Evolutionary conservation across 2,888 invertebrate species (phyloP), one percentile per base, ranked within the genome.

Genomic region (Peribatodes rhomboidaria): DNA sequence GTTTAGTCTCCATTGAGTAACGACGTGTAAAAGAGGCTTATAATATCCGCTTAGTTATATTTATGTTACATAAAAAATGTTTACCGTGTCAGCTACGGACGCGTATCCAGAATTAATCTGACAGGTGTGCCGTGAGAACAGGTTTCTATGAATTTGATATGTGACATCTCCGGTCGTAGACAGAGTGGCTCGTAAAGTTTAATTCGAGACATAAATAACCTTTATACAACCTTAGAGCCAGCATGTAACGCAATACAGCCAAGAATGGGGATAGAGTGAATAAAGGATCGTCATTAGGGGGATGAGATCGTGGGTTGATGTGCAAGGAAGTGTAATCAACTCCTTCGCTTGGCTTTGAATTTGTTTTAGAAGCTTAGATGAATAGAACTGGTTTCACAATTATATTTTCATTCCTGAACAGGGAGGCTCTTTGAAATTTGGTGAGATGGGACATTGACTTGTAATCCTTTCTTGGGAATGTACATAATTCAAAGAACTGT

Each of bases 181-280:
- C 88, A 80, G 82, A 83, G 85, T 80, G 88, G 81, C 86, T 88
- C 84, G 85, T 85, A 86, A 86, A 87, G 66, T 85, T 88, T 86
- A 89, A 89, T 89, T 86, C 82, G 83, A 84, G 74, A 81, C 83
- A 89, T 90, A 89, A 85, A 89, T 89, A 85, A 88, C 84, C 79
- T 78, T 80, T 79, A 82, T 79, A 49, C 47, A 49, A 31, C 47
- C 47, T 31, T 9, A 74, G 78, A 86, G 85, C 85, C 80, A 81
- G 81, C 78, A 68, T 82, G 86, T 84, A 87, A 87, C 82, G 84
- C 82, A 84, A 87, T 85, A 85, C 78, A 64, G 73, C 59, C 74
- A 81, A 86, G 79, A 84, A 84, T 79, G 74, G 76, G 75, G 74
- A 81, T 81, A 77, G 69, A 76, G 71, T 80, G 84, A 77, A 88